A percentile compares a stretch with the other conserved stretches of the same genome.
Evolutionary conservation across 2,888 invertebrate species (phyloP).

Genomic region (Diachrysia chrysitis): DNA sequence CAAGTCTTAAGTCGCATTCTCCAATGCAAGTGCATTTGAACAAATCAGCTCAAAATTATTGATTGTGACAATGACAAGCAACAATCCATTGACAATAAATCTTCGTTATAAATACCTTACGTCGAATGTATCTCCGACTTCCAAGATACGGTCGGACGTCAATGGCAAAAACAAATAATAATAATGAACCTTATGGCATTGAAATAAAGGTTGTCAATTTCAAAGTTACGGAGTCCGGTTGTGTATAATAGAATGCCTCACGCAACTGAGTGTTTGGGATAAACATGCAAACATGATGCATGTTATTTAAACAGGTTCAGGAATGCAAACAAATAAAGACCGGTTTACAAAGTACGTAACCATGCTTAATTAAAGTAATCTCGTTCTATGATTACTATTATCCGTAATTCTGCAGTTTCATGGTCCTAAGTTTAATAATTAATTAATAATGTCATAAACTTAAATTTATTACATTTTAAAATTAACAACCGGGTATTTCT

Average conservation of each 20-base stretch:
- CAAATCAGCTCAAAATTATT: no score
- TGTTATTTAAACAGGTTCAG: slow-evolving; percentile 10
- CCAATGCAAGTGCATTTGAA: no score
- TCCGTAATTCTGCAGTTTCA: not conserved
- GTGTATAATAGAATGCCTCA: not conserved
- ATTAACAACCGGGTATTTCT: not conserved
- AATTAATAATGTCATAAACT: no score
- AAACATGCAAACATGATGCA: slow-evolving; percentile 8
- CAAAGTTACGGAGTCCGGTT: not conserved
- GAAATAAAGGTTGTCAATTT: not conserved
- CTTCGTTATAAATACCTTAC: not conserved
- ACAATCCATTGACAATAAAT: not conserved
- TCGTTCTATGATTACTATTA: not conserved
- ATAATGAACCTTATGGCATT: not conserved
- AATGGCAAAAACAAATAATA: not conserved
- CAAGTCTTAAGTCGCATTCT: not conserved
- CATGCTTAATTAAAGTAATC: not conserved
- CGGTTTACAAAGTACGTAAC: slow-evolving; percentile 13
- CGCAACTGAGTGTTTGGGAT: not conserved
- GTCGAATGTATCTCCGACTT: not conserved
- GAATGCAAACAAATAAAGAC: slow-evolving; percentile 11
- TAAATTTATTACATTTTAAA: no score
- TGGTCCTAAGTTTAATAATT: not conserved
- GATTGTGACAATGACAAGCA: not conserved
- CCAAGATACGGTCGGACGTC: not conserved